Evolutionary conservation across 53 echinoderm and acorn worm species (phyloP).

Genomic region (Glandiceps talaboti): DNA sequence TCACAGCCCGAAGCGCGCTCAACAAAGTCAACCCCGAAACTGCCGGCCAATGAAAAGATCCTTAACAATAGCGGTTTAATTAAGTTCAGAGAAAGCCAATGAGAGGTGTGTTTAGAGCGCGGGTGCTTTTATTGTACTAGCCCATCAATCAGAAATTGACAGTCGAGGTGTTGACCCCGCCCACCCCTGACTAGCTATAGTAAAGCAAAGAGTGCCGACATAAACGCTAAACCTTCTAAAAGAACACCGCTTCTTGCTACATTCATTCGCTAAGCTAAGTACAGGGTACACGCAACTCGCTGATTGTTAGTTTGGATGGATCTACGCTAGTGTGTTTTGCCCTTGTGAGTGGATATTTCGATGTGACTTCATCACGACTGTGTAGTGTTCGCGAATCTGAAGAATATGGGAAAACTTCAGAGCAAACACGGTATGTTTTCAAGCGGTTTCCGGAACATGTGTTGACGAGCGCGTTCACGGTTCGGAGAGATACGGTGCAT

Average conservation of each 20-base stretch:
- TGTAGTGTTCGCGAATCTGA: not conserved
- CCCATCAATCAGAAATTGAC: not conserved
- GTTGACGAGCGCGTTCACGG: not conserved
- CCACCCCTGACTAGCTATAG: not conserved
- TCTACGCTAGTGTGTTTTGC: not conserved
- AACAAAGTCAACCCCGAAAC: not conserved
- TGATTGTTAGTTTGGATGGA: not conserved
- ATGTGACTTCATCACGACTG: not conserved
- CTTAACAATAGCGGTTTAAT: not conserved
- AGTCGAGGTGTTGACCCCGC: conserved; percentile 1
- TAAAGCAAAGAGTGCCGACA: not conserved
- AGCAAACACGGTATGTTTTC: not conserved
- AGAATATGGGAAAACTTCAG: not conserved
- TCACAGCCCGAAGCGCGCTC: not conserved
- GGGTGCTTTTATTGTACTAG: not conserved
- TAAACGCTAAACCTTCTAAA: not conserved
- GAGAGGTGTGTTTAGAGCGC: not conserved
- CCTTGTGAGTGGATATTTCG: not conserved
- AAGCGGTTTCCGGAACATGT: not conserved
- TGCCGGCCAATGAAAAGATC: not conserved
- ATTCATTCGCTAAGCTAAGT: not conserved
- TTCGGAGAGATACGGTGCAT: not conserved
- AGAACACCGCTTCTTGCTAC: not conserved
- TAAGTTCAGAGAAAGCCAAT: not conserved
- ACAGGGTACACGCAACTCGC: not conserved